These are phyloP conservation scores for Molossus alvarezi DNA, from an alignment of 2,797 vertebrate genomes.

Conservation along the genomic window DNA sequence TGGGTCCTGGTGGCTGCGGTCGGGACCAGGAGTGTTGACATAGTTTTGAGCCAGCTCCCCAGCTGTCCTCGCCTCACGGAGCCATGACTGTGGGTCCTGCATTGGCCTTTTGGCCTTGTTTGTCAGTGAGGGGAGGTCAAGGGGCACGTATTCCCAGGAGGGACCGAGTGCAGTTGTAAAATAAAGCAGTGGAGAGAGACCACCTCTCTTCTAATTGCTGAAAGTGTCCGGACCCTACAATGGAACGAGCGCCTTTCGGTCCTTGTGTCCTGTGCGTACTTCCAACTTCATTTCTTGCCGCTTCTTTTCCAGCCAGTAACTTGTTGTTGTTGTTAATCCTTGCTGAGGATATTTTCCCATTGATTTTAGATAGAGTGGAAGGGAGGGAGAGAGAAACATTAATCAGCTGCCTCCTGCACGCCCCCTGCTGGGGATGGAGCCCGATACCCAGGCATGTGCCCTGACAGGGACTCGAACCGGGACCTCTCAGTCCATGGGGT, in stretches of 20 bases:
- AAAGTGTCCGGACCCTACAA: neutral
- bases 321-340: neutral
- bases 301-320: neutral
- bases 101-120: neutral
- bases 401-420: no score
- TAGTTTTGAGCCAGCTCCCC: neutral
- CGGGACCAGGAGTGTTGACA: neutral
- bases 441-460: no score
- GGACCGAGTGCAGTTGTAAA: neutral
- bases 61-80: neutral
- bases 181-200: neutral
- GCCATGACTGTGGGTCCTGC: neutral
- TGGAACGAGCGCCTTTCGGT: neutral
- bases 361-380: no score
- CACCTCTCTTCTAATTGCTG: neutral
- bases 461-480: no score
- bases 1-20: neutral
- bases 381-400: no score
- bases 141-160: neutral
- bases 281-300: neutral
- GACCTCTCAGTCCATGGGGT: no score
- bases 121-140: neutral
- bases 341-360: no score
- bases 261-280: neutral
- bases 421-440: no score